A percentile compares a stretch with the other conserved stretches of the same genome.
Evolutionary conservation across 2,888 invertebrate genomes (phyloP).

Genomic region (Eupithecia tripunctaria): DNA sequence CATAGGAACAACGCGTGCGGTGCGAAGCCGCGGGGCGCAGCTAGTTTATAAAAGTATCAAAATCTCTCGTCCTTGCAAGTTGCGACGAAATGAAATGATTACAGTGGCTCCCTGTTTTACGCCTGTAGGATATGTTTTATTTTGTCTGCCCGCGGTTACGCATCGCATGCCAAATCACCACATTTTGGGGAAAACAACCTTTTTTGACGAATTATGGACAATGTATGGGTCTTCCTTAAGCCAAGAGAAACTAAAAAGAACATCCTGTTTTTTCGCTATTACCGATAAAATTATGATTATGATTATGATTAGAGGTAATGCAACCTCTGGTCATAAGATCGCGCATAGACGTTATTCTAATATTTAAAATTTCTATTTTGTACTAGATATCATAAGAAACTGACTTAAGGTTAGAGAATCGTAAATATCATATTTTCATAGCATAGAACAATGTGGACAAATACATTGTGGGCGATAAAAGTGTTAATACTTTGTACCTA

Average conservation of each 20-base stretch:
- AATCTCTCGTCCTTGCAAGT: constrained; percentile 35
- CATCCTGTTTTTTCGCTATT: neutral
- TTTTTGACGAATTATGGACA: constrained; percentile 27
- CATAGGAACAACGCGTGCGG: no score
- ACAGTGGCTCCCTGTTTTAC: constrained; percentile 79
- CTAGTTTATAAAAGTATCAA: constrained; percentile 64
- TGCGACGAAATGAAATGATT: constrained; percentile 71
- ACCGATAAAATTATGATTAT: neutral
- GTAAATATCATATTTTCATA: neutral
- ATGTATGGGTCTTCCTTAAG: constrained; percentile 13
- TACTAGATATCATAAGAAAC: no score
- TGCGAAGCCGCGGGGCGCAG: no score
- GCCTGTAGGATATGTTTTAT: constrained; percentile 74
- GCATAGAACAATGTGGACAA: no score
- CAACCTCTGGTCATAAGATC: neutral
- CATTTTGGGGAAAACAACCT: constrained; percentile 34
- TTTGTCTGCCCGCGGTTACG: constrained; percentile 59
- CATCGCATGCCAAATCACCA: constrained; percentile 61
- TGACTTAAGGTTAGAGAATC: no score
- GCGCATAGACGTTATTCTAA: neutral
- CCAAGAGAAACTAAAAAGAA: neutral
- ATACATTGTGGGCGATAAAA: no score
- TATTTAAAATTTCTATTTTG: neutral
- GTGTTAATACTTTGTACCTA: no score
- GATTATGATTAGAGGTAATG: no score